Percentiles rank a stretch among this genome's conserved stretches.
Conservation (phyloP, 2,113 vertebrate genomes). For the Eonycteris spelaea region DNA sequence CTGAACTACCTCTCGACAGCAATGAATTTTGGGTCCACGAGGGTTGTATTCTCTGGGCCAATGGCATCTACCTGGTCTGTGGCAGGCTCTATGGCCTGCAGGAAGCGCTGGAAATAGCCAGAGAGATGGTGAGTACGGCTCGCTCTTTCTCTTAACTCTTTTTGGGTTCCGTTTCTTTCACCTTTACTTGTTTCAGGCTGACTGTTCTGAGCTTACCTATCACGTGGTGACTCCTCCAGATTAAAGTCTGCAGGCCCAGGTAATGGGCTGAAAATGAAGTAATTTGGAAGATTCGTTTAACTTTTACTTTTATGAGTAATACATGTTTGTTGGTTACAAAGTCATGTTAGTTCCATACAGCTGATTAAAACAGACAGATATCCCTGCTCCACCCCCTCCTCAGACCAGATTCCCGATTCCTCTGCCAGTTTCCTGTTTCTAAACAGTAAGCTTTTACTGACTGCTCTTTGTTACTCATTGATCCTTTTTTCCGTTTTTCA, state of each 20-base stretch:
- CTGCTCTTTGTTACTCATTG: not conserved
- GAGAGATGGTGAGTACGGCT: conserved; percentile 93
- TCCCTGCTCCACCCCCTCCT: not conserved
- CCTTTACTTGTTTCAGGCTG: not conserved
- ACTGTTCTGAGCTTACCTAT: not conserved
- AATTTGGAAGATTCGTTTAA: not conserved
- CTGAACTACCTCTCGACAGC: conserved; percentile 98
- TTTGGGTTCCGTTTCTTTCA: not conserved
- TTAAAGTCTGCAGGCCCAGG: not conserved
- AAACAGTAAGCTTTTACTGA: not conserved
- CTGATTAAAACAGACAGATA: not conserved
- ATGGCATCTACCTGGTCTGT: conserved; percentile 97
- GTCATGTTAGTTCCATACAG: no score
- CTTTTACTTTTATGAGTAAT: not conserved
- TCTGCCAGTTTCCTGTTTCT: not conserved
- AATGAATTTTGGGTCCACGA: conserved; percentile 99
- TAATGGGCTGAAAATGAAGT: not conserved
- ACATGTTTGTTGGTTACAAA: not conserved
- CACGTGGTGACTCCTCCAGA: not conserved
- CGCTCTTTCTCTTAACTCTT: not conserved
- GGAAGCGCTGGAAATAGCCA: conserved; percentile 97
- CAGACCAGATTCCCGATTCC: not conserved
- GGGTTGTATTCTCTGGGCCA: conserved; percentile 98
- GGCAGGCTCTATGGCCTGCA: conserved; percentile 97
- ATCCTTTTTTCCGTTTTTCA: not conserved